phyloP scores from a whole-genome alignment of 2,888 invertebrate species.

The Cheilosia variabilis region DNA sequence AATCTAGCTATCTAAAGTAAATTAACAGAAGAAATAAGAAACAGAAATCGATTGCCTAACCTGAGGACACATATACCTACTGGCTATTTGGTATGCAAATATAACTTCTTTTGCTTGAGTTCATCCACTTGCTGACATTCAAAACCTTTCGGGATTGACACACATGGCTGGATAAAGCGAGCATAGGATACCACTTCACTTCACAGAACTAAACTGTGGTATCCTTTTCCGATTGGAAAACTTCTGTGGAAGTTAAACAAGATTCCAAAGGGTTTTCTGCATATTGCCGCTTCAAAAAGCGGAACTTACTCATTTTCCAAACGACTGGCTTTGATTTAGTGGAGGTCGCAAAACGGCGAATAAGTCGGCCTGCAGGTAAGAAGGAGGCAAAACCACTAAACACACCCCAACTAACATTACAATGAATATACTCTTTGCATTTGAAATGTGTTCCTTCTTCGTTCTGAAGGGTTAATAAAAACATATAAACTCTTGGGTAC shows the following conservation, averaged over 20 bases:
- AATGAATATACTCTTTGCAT: conserved; percentile 12
- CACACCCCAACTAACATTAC: conserved; percentile 2
- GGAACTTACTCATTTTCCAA: conserved; percentile 48
- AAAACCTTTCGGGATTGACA: not conserved
- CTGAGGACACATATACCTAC: not conserved
- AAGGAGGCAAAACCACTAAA: conserved; percentile 5
- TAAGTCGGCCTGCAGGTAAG: conserved; percentile 21
- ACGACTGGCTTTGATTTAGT: conserved; percentile 24
- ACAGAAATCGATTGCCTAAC: conserved; percentile 30
- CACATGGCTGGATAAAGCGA: not conserved
- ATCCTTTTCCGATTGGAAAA: conserved; percentile 42
- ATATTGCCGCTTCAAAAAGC: conserved; percentile 1
- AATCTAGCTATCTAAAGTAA: not conserved
- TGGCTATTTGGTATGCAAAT: conserved; percentile 37
- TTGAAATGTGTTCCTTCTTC: conserved; percentile 16
- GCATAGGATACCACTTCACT: not conserved
- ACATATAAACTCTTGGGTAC: conserved; percentile 32
- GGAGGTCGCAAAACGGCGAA: not conserved
- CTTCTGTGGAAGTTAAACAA: conserved; percentile 47
- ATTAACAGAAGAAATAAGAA: conserved; percentile 6
- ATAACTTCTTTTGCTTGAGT: conserved; percentile 12
- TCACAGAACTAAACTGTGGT: conserved; percentile 3
- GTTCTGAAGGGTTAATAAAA: conserved; percentile 3
- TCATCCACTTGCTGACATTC: conserved; percentile 21
- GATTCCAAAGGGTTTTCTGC: conserved; percentile 24